Conservation (phyloP, 2,113 vertebrate species). For the Platichthys stellatus region DNA sequence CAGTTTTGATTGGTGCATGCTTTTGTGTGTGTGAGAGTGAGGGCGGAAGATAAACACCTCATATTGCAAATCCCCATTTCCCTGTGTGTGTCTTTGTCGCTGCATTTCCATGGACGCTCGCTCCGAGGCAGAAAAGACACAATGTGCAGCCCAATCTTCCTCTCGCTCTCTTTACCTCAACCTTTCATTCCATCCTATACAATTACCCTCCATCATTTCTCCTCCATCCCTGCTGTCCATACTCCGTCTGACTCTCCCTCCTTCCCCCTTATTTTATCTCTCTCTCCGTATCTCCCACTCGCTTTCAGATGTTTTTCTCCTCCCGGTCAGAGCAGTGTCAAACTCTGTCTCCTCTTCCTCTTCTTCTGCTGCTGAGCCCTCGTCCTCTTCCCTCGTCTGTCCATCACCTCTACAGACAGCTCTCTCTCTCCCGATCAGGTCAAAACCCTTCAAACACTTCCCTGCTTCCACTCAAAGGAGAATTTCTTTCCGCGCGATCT, state of each 20-base stretch:
- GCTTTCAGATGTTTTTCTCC: slow-evolving; percentile 2
- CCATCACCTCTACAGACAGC: slow-evolving; percentile 22
- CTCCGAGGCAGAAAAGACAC: slow-evolving; percentile 9
- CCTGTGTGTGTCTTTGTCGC: slow-evolving; percentile 33
- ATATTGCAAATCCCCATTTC: slow-evolving; percentile 37
- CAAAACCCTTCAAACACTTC: background rate
- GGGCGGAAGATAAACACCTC: slow-evolving; percentile 53
- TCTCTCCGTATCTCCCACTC: background rate
- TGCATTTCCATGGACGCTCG: slow-evolving; percentile 40
- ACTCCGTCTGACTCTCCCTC: slow-evolving; percentile 12
- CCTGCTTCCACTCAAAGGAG: slow-evolving; percentile 26
- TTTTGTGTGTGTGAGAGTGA: slow-evolving; percentile 6
- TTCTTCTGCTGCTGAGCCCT: slow-evolving; percentile 9
- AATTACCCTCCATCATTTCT: slow-evolving; percentile 19
- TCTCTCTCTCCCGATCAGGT: slow-evolving; percentile 1
- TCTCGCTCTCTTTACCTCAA: slow-evolving; percentile 10
- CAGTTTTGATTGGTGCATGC: slow-evolving; percentile 20
- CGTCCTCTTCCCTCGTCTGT: slow-evolving; percentile 36
- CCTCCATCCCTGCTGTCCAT: slow-evolving; percentile 23
- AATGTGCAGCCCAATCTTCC: slow-evolving; percentile 3
- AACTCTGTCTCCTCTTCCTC: slow-evolving; percentile 16
- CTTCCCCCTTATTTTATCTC: slow-evolving; percentile 14
- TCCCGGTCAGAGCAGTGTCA: slow-evolving; percentile 16
- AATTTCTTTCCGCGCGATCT: slow-evolving; percentile 47
- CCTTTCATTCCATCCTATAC: slow-evolving; percentile 22